A percentile compares a stretch with the other conserved stretches of the same genome.
phyloP scores from a whole-genome alignment of 1,140 invertebrate species.

The Rhizoglyphus robini region DNA sequence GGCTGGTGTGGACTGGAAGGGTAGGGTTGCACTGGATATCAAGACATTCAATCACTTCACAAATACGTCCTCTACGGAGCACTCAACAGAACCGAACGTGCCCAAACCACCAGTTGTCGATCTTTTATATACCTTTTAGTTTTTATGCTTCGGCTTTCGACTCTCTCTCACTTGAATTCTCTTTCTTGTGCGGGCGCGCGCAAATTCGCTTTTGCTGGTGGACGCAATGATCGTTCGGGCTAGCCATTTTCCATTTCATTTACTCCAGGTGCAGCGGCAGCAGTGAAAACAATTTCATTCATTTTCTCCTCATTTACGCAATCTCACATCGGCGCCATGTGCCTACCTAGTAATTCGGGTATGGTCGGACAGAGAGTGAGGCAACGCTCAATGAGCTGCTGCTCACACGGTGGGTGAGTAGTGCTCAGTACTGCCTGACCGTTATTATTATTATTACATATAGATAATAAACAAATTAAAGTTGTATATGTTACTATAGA shows the following conservation, averaged over 20 bases:
- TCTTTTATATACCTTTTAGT: no score
- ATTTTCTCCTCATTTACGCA: background rate
- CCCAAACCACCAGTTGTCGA: background rate
- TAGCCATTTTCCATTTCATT: background rate
- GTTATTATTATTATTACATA: background rate
- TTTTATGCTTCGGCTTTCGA: background rate
- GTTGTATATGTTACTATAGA: constrained; percentile 5
- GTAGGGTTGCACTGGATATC: background rate
- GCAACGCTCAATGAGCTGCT: background rate
- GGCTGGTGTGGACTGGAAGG: background rate
- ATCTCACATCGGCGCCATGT: no score
- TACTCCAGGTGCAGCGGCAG: background rate
- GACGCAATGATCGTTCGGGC: background rate
- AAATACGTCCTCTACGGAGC: no score
- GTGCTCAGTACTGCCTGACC: background rate
- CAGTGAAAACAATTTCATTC: background rate
- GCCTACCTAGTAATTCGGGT: no score
- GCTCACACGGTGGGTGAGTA: background rate
- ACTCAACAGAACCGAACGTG: background rate
- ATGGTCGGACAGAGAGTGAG: background rate
- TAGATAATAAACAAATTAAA: constrained; percentile 15
- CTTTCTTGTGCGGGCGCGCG: background rate
- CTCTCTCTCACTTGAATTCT: background rate
- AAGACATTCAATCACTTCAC: background rate
- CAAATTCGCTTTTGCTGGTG: background rate